Base-by-base conservation (phyloP, 2,113 vertebrate genomes). In the Larimichthys polyactis region DNA sequence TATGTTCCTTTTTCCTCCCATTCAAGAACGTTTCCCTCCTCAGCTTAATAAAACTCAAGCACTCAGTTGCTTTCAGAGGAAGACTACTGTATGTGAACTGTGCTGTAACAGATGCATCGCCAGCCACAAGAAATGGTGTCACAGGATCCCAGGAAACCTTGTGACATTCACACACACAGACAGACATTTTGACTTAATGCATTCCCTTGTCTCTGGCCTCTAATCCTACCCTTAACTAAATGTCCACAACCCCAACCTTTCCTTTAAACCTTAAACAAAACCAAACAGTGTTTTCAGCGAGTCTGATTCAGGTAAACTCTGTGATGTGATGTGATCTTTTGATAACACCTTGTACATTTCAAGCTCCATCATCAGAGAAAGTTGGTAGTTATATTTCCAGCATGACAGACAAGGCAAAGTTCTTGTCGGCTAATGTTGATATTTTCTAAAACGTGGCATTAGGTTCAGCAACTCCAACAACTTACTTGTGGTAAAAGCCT, bases 21-120 rank as follows among this genome's bases (percentile, higher is more conserved):
- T 76, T 80, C 48, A 69, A 73, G 11, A 44, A 59, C 32, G 66
- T 60, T 75, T 71, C 36, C 27, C 46, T 65, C 48, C 5, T 24
- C 0, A 0, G n/a, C 48, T 62, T 48, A 36, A 46, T 51, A 72
- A 40, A 72, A 71, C 43, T 43, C 20, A 12, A 66, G n/a, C 58
- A 20, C 29, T 9, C 22, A 59, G n/a, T 24, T 14, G 22, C 20
- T 67, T 63, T 54, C 22, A 75, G 49, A 59, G 20, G 57, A 15
- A 43, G 52, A 67, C 4, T 51, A n/a, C n/a, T n/a, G n/a, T n/a
- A 40, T n/a, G 63, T 62, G 22, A 14, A 20, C 2, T 52, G 60
- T 22, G 29, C 12, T 64, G 32, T 29, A 65, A 65, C 15, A 66
- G 51, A 75, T 12, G 19, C 67, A 29, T 51, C 70, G 10, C n/a